Evolutionary conservation across 2,797 vertebrate species (phyloP).

Genomic region (Miichthys miiuy): DNA sequence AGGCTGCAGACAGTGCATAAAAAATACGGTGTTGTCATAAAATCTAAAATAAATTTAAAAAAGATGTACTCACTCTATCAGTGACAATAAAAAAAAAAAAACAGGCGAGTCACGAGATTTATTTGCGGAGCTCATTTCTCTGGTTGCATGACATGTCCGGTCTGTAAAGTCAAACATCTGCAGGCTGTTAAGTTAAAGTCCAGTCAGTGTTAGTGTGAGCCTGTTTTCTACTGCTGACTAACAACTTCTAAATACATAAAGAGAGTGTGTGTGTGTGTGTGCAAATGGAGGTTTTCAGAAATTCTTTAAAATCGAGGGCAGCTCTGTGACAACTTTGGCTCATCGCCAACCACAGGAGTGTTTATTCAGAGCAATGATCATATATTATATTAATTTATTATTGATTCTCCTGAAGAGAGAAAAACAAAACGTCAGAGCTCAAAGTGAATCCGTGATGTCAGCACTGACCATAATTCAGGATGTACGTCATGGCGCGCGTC

Average conservation of each 20-base stretch:
- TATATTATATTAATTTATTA: neutral
- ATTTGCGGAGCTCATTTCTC: slow-evolving; percentile 26
- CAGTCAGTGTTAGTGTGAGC: neutral
- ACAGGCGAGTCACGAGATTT: neutral
- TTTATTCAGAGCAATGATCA: neutral
- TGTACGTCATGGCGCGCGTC: slow-evolving; percentile 73
- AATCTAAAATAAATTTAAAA: neutral
- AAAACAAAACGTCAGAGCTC: slow-evolving; percentile 43
- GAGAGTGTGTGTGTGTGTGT: neutral
- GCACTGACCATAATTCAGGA: slow-evolving; percentile 73
- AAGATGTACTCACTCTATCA: neutral
- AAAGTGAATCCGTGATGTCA: slow-evolving; percentile 74
- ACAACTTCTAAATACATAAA: slow-evolving; percentile 4
- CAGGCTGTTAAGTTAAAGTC: slow-evolving; percentile 22
- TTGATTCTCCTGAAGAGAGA: neutral
- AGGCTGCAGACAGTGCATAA: slow-evolving; percentile 39
- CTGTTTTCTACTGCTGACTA: neutral
- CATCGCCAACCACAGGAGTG: neutral
- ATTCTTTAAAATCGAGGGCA: neutral
- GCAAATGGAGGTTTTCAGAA: neutral
- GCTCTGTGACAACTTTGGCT: slow-evolving; percentile 10
- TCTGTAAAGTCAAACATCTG: slow-evolving; percentile 47
- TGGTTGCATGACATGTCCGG: slow-evolving; percentile 33
- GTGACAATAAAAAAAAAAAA: neutral
- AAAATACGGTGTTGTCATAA: neutral